phyloP scores from a whole-genome alignment of 2,113 vertebrate genomes.

The Bolborhynchus lineola region DNA sequence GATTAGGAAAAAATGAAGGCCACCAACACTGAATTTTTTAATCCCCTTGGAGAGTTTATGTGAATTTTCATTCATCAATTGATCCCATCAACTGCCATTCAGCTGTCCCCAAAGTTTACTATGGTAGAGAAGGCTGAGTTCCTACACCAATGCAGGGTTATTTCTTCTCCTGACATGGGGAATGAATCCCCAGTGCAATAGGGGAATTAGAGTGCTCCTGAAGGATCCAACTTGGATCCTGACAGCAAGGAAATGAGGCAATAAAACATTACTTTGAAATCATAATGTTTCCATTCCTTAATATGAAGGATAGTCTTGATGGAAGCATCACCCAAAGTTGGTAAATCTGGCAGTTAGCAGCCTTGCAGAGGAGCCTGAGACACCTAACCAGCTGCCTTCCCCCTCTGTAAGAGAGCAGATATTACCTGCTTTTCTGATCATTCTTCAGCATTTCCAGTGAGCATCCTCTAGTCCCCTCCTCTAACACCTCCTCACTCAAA shows the following conservation, averaged over 20 bases:
- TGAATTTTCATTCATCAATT: not conserved
- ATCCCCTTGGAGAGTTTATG: not conserved
- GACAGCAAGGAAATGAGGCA: not conserved
- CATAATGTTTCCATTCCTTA: not conserved
- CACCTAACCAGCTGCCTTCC: not conserved
- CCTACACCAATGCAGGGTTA: not conserved
- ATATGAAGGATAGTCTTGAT: not conserved
- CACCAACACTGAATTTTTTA: not conserved
- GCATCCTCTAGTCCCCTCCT: no score
- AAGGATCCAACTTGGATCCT: not conserved
- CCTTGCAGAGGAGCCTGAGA: not conserved
- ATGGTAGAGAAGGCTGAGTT: not conserved
- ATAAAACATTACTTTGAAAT: not conserved
- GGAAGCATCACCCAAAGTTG: not conserved
- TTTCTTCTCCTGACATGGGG: not conserved
- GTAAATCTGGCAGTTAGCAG: not conserved
- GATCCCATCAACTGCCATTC: not conserved
- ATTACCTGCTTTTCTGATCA: not conserved
- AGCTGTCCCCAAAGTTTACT: not conserved
- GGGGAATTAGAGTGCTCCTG: not conserved
- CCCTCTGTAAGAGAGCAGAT: accelerated
- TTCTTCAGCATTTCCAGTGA: not conserved
- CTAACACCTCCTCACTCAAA: not conserved
- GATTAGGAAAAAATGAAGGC: not conserved
- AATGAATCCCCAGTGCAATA: accelerated